phyloP scores from a whole-genome alignment of 1,140 invertebrate species.

The Holotrichia oblita region DNA sequence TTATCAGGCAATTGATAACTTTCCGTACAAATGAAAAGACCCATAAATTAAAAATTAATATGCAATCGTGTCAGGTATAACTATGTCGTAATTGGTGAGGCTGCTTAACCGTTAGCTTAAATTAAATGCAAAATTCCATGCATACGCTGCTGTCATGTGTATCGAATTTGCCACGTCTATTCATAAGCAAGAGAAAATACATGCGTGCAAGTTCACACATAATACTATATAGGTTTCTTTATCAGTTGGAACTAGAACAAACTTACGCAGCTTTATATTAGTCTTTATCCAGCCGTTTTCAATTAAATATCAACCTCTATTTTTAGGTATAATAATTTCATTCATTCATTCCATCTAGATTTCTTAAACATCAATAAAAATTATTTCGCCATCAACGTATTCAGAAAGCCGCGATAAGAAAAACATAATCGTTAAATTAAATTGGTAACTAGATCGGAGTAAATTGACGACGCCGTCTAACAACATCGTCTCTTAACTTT shows the following conservation, averaged over 20 bases:
- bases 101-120: too few species aligned
- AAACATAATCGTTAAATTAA: not conserved
- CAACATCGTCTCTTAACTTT: constrained; percentile 13
- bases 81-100: too few species aligned
- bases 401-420: not conserved
- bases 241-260: not conserved
- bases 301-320: not conserved
- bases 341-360: not conserved
- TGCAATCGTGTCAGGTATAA: too few species aligned
- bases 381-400: not conserved
- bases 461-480: not conserved
- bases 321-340: not conserved
- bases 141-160: too few species aligned
- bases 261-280: not conserved
- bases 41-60: too few species aligned
- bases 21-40: too few species aligned
- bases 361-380: not conserved
- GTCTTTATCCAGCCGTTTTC: not conserved
- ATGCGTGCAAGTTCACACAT: too few species aligned
- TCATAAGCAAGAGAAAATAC: too few species aligned
- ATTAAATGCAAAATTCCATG: too few species aligned
- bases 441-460: not conserved
- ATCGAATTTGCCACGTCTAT: too few species aligned
- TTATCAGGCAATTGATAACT: too few species aligned
- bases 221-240: not conserved